phyloP scores from a whole-genome alignment of 1,140 invertebrate species.

The Macrotrachela quadricornifera region DNA sequence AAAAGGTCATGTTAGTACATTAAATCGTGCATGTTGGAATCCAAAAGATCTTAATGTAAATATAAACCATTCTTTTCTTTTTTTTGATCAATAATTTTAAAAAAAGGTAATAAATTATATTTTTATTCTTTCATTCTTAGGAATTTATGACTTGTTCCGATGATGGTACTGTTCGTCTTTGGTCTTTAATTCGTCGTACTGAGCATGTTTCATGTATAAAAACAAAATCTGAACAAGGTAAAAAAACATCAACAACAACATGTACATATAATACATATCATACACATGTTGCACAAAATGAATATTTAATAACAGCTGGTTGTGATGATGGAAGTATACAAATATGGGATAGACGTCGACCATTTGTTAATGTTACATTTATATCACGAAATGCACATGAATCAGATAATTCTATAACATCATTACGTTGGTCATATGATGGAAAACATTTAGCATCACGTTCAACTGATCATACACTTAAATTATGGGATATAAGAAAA shows the following conservation, averaged over 20 bases:
- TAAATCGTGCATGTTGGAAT: slow-evolving; percentile 80
- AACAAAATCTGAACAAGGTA: slow-evolving; percentile 58
- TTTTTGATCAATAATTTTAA: no score
- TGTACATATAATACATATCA: slow-evolving; percentile 21
- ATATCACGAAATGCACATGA: slow-evolving; percentile 47
- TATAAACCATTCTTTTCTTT: no score
- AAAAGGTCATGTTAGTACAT: slow-evolving; percentile 75
- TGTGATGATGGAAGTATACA: slow-evolving; percentile 89
- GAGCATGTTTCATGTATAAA: slow-evolving; percentile 65
- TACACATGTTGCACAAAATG: slow-evolving; percentile 51
- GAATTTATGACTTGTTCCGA: slow-evolving; percentile 83
- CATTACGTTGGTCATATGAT: slow-evolving; percentile 67
- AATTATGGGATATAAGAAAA: slow-evolving; percentile 72
- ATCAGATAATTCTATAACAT: slow-evolving; percentile 55
- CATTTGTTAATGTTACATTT: slow-evolving; percentile 31
- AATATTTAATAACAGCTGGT: slow-evolving; percentile 62
- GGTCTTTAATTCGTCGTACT: slow-evolving; percentile 28
- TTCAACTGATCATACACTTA: slow-evolving; percentile 69
- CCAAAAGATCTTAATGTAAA: slow-evolving; percentile 43
- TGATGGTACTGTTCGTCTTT: slow-evolving; percentile 40
- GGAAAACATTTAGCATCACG: slow-evolving; percentile 55
- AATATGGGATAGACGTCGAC: slow-evolving; percentile 74
- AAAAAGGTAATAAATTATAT: no score
- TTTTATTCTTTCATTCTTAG: slow-evolving; percentile 27
- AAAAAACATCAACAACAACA: slow-evolving; percentile 63